Conservation (phyloP, 2,888 invertebrate species). For the Dioctria rufipes region DNA sequence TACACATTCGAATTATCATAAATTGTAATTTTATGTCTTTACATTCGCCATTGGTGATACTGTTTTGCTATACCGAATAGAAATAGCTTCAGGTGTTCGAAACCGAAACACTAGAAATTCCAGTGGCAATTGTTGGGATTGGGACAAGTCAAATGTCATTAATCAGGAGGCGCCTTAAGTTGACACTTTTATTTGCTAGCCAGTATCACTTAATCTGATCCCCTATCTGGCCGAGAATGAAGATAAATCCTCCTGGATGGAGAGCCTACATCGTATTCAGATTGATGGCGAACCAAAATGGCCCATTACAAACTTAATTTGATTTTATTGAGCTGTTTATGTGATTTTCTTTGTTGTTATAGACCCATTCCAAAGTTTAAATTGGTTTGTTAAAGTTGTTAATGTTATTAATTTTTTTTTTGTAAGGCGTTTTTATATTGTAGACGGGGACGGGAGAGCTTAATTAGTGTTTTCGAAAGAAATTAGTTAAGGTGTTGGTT, state of each 20-base stretch:
- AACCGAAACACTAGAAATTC: background rate
- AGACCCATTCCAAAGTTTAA: too few relatives aligned
- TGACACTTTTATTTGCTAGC: conserved; percentile 59
- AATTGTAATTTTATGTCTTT: conserved; percentile 30
- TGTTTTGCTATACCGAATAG: too few relatives aligned
- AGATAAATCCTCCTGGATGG: conserved; percentile 32
- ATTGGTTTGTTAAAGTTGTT: too few relatives aligned
- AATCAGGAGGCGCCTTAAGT: conserved; percentile 57
- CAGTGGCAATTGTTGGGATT: conserved; percentile 31
- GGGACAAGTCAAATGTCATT: conserved; percentile 52
- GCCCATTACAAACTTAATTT: conserved; percentile 59
- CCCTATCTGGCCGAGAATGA: conserved; percentile 43
- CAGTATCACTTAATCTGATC: conserved; percentile 57
- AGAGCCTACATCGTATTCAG: conserved; percentile 51
- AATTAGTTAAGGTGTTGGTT: too few relatives aligned
- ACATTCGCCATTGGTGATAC: background rate
- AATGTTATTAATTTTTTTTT: too few relatives aligned
- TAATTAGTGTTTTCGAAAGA: too few relatives aligned
- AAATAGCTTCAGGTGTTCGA: conserved; percentile 12
- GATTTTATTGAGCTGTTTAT: conserved; percentile 56
- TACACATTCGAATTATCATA: conserved; percentile 35
- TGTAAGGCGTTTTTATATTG: too few relatives aligned
- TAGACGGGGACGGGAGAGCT: too few relatives aligned
- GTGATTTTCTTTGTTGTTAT: conserved; percentile 8
- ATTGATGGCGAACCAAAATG: conserved; percentile 57